Base-by-base conservation (phyloP, 2,113 vertebrate genomes). In the Corythoichthys intestinalis region DNA sequence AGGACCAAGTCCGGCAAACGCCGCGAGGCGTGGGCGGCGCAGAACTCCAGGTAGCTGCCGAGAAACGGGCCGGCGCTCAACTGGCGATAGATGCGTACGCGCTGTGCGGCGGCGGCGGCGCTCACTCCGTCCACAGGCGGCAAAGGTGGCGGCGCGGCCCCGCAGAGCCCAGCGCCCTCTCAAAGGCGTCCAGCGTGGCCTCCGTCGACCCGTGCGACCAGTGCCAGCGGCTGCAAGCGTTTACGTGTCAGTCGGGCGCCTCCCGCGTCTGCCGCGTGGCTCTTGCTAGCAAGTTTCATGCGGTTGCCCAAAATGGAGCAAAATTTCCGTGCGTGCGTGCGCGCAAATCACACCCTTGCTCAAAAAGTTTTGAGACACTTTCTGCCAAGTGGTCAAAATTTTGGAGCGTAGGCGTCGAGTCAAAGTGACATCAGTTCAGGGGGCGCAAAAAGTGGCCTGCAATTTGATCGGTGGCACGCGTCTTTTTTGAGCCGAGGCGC, bases 71-170 rank as follows among this genome's bases (percentile, higher is more conserved):
- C 6, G 28, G 12, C 6, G 57, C 57, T 37, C 9, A 37, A 37
- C 2, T 6, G 57, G 57, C 10, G 48, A 50, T 44, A 8, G 41
- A 6, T 6, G 39, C 39, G 4, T 3, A 41, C 39, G 39, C 39
- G 39, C 41, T 1, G 41, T 8, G 41, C 4, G 41, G 3, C 6
- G 41, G 9, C 4, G 53, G 7, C 7, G 53, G 7, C 9, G 96
- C 96, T 96, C 93, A 99, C 97, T 99, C 96, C 82, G 94, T 89
- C 97, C 97, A 99, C 82, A 99, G 93, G 39, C 87, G 92, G 87
- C 96, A 94, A 28, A 98, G 92, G 66, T 93, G 91, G 20, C 96
- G 91, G 80, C 93, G 90, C 70, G 92, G 90, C 88, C 94, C 90
- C 64, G 93, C 78, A 1, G 93, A 89, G 2, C 96, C 95, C 80